These are phyloP conservation scores for Gnathonemus echidnorhynchus DNA, from an alignment of 2,113 vertebrate genomes.

Conservation along the genomic window DNA sequence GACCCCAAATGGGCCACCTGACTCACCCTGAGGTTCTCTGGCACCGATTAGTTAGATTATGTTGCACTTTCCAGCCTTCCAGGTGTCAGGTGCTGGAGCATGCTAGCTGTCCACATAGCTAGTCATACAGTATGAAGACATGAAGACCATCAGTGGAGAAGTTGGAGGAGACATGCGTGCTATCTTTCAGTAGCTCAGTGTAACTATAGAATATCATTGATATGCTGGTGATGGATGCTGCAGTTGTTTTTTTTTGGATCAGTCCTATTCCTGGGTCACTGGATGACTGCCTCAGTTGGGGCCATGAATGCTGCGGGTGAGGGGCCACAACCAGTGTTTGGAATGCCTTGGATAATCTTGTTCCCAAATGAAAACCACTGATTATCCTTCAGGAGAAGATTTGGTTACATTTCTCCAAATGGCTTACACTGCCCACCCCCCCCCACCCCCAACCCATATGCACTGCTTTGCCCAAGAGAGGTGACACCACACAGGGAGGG, in stretches of 20 bases:
- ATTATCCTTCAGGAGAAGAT: not conserved
- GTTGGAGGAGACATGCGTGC: not conserved
- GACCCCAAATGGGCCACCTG: not conserved
- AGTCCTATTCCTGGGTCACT: not conserved
- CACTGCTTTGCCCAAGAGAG: not conserved
- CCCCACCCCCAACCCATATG: not conserved
- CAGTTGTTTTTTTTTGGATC: not conserved
- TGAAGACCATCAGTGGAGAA: not conserved
- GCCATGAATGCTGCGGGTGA: not conserved
- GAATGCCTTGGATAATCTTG: not conserved
- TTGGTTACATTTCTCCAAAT: not conserved
- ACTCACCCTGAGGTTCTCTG: not conserved
- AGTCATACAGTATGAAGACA: not conserved
- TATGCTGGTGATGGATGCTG: not conserved
- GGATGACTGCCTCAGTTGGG: not conserved
- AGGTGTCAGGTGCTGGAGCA: not conserved
- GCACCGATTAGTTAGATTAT: not conserved
- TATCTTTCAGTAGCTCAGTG: not conserved
- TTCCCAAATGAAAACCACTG: not conserved
- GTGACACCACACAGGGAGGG: not conserved
- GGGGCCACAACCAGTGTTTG: not conserved
- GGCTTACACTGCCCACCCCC: not conserved
- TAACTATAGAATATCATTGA: not conserved
- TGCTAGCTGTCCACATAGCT: not conserved
- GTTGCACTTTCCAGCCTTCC: not conserved